Evolutionary conservation across 2,888 invertebrate genomes (phyloP).

Genomic region (Helobdella robusta): DNA sequence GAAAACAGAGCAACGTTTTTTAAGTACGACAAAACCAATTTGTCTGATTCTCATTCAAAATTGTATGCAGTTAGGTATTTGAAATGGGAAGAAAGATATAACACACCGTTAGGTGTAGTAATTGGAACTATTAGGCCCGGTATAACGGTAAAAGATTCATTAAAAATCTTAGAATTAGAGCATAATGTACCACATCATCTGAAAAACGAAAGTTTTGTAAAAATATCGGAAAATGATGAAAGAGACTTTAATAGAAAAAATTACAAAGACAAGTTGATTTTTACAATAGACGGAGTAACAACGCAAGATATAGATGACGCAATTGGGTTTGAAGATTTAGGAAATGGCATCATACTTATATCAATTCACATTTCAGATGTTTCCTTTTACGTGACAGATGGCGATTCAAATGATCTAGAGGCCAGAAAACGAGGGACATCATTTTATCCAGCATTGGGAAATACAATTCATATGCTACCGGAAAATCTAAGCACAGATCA

Average conservation of each 20-base stretch:
- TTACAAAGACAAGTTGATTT: constrained; percentile 56
- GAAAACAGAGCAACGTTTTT: constrained; percentile 36
- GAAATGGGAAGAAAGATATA: constrained; percentile 40
- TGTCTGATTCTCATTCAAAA: constrained; percentile 33
- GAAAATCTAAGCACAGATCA: constrained; percentile 64
- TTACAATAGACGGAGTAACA: constrained; percentile 84
- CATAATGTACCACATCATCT: constrained; percentile 36
- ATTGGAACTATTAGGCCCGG: constrained; percentile 39
- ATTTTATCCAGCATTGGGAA: constrained; percentile 40
- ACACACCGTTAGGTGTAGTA: constrained; percentile 41
- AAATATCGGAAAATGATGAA: constrained; percentile 34
- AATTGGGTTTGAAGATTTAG: constrained; percentile 62
- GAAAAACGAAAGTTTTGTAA: no score
- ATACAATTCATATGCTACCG: constrained; percentile 77
- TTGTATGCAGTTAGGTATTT: constrained; percentile 43
- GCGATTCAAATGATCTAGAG: constrained; percentile 57
- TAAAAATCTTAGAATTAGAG: constrained; percentile 39
- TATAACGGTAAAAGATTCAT: constrained; percentile 34
- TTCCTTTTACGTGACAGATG: constrained; percentile 66
- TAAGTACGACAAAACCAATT: constrained; percentile 38
- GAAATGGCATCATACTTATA: constrained; percentile 33
- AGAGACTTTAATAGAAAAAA: constrained; percentile 43
- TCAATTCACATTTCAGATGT: constrained; percentile 95
- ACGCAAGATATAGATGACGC: constrained; percentile 91
- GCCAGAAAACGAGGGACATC: constrained; percentile 69